Evolutionary conservation across 2,113 vertebrate genomes (phyloP).

Genomic region (Scolopax mira): DNA sequence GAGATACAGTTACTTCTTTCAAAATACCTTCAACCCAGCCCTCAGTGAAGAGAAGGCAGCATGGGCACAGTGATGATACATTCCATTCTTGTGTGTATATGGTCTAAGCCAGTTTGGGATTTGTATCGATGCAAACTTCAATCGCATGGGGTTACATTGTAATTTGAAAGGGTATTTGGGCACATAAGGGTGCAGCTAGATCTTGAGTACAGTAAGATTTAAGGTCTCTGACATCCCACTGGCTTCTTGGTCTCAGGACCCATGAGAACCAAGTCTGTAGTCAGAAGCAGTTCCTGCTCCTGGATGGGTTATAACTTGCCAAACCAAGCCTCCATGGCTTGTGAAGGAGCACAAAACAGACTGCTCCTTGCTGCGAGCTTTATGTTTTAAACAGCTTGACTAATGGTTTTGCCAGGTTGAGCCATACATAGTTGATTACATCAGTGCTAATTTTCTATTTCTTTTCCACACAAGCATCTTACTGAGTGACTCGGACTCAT

Average conservation of each 20-base stretch:
- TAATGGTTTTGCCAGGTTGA: slow-evolving; percentile 4
- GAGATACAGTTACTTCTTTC: slow-evolving; percentile 12
- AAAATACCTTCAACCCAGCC: neutral
- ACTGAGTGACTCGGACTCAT: neutral
- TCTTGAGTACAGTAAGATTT: neutral
- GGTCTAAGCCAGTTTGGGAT: neutral
- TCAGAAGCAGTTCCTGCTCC: neutral
- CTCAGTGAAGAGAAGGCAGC: neutral
- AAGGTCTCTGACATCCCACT: neutral
- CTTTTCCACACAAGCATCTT: neutral
- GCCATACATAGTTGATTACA: neutral
- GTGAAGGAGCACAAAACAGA: neutral
- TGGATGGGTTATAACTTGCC: slow-evolving; percentile 47
- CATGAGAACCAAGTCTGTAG: neutral
- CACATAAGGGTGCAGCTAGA: neutral
- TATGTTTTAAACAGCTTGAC: neutral
- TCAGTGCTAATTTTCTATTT: neutral
- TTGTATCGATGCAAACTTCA: slow-evolving; percentile 5
- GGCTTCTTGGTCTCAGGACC: neutral
- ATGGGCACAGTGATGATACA: neutral
- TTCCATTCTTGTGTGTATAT: slow-evolving; percentile 14
- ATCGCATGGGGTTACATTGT: neutral
- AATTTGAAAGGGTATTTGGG: neutral
- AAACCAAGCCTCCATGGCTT: neutral
- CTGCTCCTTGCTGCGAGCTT: neutral